A percentile compares a stretch with the other conserved stretches of the same genome.
phyloP scores from a whole-genome alignment of 2,888 invertebrate species.

The Oligia latruncula region DNA sequence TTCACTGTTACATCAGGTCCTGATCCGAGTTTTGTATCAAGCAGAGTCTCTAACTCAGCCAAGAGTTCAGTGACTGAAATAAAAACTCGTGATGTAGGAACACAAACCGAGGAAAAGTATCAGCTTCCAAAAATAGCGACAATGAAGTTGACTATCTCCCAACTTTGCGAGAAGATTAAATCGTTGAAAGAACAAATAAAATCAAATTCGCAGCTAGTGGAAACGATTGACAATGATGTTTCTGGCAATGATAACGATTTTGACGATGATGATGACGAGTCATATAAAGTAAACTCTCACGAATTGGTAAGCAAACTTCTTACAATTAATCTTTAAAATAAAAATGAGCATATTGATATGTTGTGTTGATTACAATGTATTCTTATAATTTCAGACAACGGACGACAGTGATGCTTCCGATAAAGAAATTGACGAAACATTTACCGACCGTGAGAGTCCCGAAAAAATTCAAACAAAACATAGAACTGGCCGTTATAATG shows the following conservation, averaged over 20 bases:
- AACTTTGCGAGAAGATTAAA: constrained; percentile 67
- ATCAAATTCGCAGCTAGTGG: constrained; percentile 19
- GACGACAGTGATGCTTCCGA: constrained; percentile 19
- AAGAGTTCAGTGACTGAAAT: constrained; percentile 14
- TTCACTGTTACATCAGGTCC: constrained; percentile 27
- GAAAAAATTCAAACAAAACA: no score
- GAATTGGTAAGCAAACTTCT: constrained; percentile 29
- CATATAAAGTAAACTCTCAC: constrained; percentile 30
- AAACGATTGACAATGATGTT: constrained; percentile 30
- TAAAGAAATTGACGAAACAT: no score
- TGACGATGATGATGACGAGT: constrained; percentile 40
- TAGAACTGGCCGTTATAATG: neutral
- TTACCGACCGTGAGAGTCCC: no score
- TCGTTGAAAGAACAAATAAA: constrained; percentile 68
- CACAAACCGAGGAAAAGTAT: constrained; percentile 73
- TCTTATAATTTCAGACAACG: constrained; percentile 36
- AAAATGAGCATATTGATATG: no score
- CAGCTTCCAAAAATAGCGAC: constrained; percentile 66
- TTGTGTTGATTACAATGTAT: neutral
- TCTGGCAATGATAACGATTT: constrained; percentile 47
- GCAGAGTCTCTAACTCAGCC: neutral
- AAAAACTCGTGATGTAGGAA: constrained; percentile 66
- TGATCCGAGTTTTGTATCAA: constrained; percentile 16
- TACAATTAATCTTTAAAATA: neutral
- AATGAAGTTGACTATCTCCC: constrained; percentile 71